Evolutionary conservation across 2,113 vertebrate genomes (phyloP).

Genomic region (Myotis yumanensis): DNA sequence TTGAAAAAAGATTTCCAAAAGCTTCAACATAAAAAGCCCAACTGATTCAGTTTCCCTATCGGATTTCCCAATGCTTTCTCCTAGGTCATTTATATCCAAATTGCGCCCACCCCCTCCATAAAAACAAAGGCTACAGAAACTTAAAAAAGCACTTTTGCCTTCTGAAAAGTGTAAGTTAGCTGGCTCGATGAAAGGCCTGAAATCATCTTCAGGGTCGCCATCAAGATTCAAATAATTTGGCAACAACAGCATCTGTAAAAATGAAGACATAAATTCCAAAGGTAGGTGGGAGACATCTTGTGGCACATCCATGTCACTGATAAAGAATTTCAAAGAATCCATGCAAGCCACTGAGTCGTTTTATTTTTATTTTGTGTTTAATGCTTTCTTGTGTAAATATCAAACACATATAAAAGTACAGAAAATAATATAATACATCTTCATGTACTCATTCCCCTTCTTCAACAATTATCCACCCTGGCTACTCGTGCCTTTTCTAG

Average conservation of each 20-base stretch:
- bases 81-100: conserved; percentile 55
- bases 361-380: conserved; percentile 30
- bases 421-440: conserved; percentile 20
- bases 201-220: conserved; percentile 17
- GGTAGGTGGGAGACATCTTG: background rate
- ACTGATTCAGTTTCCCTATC: conserved; percentile 26
- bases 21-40: conserved; percentile 51
- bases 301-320: background rate
- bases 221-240: conserved; percentile 18
- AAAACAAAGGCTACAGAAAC: conserved; percentile 53
- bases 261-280: background rate
- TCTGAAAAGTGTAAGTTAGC: background rate
- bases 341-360: background rate
- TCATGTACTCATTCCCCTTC: background rate
- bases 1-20: conserved; percentile 60
- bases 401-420: conserved; percentile 42
- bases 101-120: conserved; percentile 3
- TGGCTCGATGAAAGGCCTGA: conserved; percentile 24
- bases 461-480: background rate
- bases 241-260: background rate
- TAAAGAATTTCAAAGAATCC: conserved; percentile 19
- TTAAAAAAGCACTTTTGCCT: conserved; percentile 29
- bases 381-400: conserved; percentile 39
- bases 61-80: conserved; percentile 46
- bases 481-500: background rate